phyloP scores from a whole-genome alignment of 2,888 invertebrate genomes.

The Eurois occulta region DNA sequence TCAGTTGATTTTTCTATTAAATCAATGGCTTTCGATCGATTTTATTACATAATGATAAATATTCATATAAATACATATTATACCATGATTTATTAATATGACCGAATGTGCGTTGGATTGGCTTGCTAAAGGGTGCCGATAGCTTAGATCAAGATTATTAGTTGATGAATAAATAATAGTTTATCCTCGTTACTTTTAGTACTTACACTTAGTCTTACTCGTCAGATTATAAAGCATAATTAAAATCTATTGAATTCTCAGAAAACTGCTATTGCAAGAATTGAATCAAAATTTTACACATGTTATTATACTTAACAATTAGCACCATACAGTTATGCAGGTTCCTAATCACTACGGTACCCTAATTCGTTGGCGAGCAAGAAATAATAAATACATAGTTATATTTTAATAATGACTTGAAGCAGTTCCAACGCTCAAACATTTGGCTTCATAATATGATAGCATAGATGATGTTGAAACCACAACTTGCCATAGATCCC shows the following conservation, averaged over 20 bases:
- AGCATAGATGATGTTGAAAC: constrained; percentile 65
- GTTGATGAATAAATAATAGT: constrained; percentile 32
- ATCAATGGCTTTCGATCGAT: constrained; percentile 57
- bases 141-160: constrained; percentile 41
- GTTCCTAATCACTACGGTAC: constrained; percentile 46
- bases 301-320: not conserved
- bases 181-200: constrained; percentile 42
- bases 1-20: constrained; percentile 49
- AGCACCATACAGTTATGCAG: constrained; percentile 18
- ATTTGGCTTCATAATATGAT: constrained; percentile 53
- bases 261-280: constrained; percentile 20
- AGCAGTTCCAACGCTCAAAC: constrained; percentile 44
- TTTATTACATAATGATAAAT: constrained; percentile 59
- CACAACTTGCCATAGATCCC: constrained; percentile 76
- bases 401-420: constrained; percentile 34
- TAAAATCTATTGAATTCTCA: constrained; percentile 20
- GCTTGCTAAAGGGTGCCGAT: constrained; percentile 45
- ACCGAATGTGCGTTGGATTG: constrained; percentile 43
- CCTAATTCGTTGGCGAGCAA: constrained; percentile 38
- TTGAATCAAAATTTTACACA: constrained; percentile 15
- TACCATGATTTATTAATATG: constrained; percentile 43
- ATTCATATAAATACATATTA: constrained; percentile 15
- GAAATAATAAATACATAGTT: constrained; percentile 33
- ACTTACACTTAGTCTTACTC: constrained; percentile 23
- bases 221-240: constrained; percentile 26